Base-by-base conservation (phyloP, 2,113 vertebrate genomes). In the Rhineura floridana region DNA sequence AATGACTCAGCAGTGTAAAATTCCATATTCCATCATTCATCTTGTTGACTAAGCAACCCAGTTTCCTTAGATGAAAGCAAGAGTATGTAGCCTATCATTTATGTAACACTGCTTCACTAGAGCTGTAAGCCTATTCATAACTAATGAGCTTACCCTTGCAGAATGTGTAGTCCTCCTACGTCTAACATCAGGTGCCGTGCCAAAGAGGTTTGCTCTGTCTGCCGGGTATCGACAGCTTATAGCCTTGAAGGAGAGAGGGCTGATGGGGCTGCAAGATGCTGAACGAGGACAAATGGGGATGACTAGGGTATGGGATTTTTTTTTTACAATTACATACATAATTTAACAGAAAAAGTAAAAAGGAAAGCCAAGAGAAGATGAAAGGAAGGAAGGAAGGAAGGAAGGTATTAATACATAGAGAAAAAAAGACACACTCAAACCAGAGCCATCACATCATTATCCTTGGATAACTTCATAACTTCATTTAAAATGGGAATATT, bases 201-300 rank as follows among this genome's bases (percentile, higher is more conserved):
- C 93, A 30, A 96, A 96, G 91, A 97, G 95, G 94, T 97, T 98
- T 95, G 98, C 96, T 93, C 97, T 96, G 5, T 99, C 98, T 36
- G 96, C 95, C 81, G 95, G 36, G 95, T 97, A 97, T 95, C 97
- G 98, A 90, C 96, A 97, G 96, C 92, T 98, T 95, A 97, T 91
- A 92, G 97, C 91, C 98, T 98, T 99, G 97, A 97, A 98, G 96
- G 98, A 97, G 96, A 97, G 96, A 96, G 97, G 96, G 92, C 97
- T 98, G 98, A 97, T 97, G 94, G 98, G 98, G 95, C 98, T 98
- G 98, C 98, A 99, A 97, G 98, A 99, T 89, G 98, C 98, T 99
- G 98, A 99, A 98, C 98, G 98, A 97, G 98, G 99, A 99, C 99
- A 99, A 97, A 99, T 95, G 98, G 98, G 99, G 96, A 98, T 98